phyloP scores from a whole-genome alignment of 2,797 vertebrate genomes.

The Poeciliopsis gracilis region DNA sequence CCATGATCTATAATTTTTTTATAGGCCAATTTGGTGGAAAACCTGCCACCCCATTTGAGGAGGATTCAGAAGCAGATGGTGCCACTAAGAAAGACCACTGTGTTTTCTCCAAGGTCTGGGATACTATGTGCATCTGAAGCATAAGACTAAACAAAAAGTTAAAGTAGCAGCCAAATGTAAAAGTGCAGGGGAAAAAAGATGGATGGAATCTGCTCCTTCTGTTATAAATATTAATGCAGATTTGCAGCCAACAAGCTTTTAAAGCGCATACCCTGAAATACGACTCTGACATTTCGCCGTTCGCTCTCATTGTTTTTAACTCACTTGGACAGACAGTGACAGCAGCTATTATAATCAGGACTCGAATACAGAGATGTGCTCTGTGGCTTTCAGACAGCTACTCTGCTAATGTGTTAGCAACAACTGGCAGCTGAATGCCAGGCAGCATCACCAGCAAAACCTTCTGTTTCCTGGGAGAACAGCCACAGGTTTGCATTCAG shows the following conservation, averaged over 20 bases:
- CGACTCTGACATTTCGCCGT: slow-evolving; percentile 17
- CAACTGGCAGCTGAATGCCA: not conserved
- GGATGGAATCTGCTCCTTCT: slow-evolving; percentile 21
- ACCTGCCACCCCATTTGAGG: not conserved
- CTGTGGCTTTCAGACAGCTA: not conserved
- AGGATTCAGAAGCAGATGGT: slow-evolving; percentile 20
- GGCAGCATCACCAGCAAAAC: not conserved
- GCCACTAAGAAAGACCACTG: slow-evolving; percentile 14
- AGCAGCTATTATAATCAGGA: slow-evolving; percentile 9
- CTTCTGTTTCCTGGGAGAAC: not conserved
- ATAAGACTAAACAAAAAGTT: slow-evolving; percentile 21
- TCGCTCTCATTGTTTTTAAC: not conserved
- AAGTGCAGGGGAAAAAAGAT: not conserved
- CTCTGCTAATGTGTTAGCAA: not conserved
- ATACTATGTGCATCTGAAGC: slow-evolving; percentile 1
- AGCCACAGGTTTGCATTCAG: not conserved
- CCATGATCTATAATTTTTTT: slow-evolving; percentile 48
- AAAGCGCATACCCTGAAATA: slow-evolving; percentile 15
- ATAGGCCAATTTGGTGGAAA: slow-evolving; percentile 40
- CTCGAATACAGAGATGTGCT: not conserved
- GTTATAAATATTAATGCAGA: slow-evolving; percentile 55
- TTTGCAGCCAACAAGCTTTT: slow-evolving; percentile 43
- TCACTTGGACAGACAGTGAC: slow-evolving; percentile 32
- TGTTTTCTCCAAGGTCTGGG: slow-evolving; percentile 5
- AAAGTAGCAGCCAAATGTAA: slow-evolving; percentile 15